Evolutionary conservation across 2,113 vertebrate genomes (phyloP).

Genomic region (Rafetus swinhoei): DNA sequence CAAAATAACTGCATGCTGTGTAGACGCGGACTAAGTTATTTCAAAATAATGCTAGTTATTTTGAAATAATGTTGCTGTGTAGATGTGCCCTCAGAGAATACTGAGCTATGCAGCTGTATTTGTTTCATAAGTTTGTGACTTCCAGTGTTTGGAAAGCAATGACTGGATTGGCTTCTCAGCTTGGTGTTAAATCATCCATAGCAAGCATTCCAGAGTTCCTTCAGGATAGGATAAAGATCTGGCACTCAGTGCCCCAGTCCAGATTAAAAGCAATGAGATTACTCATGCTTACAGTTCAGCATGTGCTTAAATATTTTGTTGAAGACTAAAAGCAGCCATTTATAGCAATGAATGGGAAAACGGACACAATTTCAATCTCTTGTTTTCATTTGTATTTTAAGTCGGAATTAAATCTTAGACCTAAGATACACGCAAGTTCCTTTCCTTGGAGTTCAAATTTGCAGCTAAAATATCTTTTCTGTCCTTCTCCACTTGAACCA

Average conservation of each 20-base stretch:
- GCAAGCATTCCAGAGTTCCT: not conserved
- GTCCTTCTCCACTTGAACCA: not conserved
- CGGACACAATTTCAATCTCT: not conserved
- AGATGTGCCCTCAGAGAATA: not conserved
- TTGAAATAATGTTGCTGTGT: no score
- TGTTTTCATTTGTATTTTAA: not conserved
- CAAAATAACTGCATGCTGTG: no score
- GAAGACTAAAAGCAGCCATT: not conserved
- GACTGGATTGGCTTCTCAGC: not conserved
- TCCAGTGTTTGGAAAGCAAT: not conserved
- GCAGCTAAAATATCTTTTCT: not conserved
- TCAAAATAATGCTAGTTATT: no score
- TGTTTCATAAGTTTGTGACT: not conserved
- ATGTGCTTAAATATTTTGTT: not conserved
- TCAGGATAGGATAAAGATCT: not conserved
- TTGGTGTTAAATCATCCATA: not conserved
- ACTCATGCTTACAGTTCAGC: not conserved
- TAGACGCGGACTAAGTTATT: no score
- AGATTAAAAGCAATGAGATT: not conserved
- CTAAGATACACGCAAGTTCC: not conserved
- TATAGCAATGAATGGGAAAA: not conserved
- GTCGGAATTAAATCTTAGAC: not conserved
- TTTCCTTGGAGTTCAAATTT: not conserved
- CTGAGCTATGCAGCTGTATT: not conserved
- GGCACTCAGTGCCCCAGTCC: fast-evolving